Evolutionary conservation across 2,888 invertebrate genomes (phyloP), one percentile per base, ranked within the genome.

Genomic region (Dolichopus griseipennis): DNA sequence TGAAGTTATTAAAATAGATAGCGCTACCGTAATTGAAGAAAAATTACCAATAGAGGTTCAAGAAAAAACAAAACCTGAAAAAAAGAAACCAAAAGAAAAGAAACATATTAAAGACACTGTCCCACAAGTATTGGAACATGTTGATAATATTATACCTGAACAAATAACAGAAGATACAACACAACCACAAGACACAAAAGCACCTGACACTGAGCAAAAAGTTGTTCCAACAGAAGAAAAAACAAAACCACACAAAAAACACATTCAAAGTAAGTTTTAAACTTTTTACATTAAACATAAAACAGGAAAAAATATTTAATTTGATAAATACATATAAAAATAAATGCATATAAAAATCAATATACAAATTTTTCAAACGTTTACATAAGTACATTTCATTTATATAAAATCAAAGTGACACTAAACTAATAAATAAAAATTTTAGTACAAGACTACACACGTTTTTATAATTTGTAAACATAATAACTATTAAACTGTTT

Each of bases 241-340:
- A 52, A 9, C 52, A 52, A 52, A 52, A 52, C 18, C 0, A 68
- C 68, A 61, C 20, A 52, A 68, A 61, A 65, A 68, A 65, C 64
- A 33, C 66, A 10, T 22, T 27, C 52, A 66, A 68, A 64, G 68
- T 68, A 68, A 68, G 68, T 68, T 22, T 21, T 61, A 65, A 37
- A 61, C 20, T 67, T 66, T 4, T 61, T 4, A 61, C 21, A 43
- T 22, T 18, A 64, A 20, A 65, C 65, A 52, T 52, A 52, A 18
- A 15, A 52, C 52, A 7, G 18, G 52, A 52, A 52, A 18, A 52
- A 52, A 52, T 52, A 52, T 18, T 52, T 37, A 7, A 37, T 10
- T 18, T 18, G 3, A 37, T 18, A 52, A 52, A 52, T 52, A 52
- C 8, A 52, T 18, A 18, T 15, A 7, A 41, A 41, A 41, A 41